phyloP scores from a whole-genome alignment of 1,140 invertebrate genomes.

The Trachymyrmex septentrionalis region DNA sequence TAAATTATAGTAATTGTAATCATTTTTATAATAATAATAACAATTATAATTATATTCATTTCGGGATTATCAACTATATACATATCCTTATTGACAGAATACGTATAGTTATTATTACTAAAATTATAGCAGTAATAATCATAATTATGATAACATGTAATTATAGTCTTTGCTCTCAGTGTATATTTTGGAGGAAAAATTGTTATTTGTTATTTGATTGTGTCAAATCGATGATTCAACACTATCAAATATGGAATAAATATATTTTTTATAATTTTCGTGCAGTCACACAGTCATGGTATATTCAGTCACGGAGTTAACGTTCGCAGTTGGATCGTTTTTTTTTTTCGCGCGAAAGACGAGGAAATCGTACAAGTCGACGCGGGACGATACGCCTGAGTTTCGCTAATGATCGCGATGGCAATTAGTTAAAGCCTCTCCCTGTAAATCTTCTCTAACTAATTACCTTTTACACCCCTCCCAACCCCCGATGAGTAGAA shows the following conservation, averaged over 20 bases:
- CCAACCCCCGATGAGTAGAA: conserved; percentile 66
- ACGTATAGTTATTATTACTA: too few species aligned
- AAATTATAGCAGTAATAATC: too few species aligned
- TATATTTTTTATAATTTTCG: not conserved
- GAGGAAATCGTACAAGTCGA: conserved; percentile 15
- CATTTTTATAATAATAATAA: too few species aligned
- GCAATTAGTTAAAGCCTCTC: conserved; percentile 79
- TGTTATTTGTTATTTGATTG: not conserved
- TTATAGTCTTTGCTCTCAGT: too few species aligned
- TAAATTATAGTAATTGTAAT: too few species aligned
- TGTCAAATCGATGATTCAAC: not conserved
- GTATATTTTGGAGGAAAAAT: not conserved
- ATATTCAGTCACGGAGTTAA: conserved; percentile 19
- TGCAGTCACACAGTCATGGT: not conserved
- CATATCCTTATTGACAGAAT: too few species aligned
- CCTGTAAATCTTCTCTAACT: conserved; percentile 81
- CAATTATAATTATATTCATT: too few species aligned
- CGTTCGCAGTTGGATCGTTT: conserved; percentile 23
- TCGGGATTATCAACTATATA: too few species aligned
- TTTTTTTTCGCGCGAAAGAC: conserved; percentile 10
- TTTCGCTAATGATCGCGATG: conserved; percentile 78
- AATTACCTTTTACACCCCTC: conserved; percentile 80
- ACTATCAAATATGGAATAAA: not conserved
- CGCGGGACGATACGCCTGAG: conserved; percentile 69
- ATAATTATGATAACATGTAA: too few species aligned